Conservation (phyloP, 2,113 vertebrate species). For the Eonycteris spelaea region DNA sequence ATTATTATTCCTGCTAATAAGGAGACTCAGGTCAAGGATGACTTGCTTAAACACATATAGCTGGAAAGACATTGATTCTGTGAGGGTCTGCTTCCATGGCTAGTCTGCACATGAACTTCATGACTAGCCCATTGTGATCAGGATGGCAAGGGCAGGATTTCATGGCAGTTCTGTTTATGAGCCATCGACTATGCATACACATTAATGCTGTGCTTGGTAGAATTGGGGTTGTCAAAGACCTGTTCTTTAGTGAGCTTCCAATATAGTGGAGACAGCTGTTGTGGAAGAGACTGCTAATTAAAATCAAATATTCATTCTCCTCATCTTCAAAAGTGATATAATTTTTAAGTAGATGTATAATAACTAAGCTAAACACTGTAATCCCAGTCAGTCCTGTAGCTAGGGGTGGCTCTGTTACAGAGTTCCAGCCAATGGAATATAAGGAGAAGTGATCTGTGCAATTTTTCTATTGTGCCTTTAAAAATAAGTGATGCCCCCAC, state of each 20-base stretch:
- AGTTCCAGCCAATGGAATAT: not conserved
- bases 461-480: not conserved
- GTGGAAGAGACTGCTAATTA: not conserved
- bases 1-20: not conserved
- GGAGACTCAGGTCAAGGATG: not conserved
- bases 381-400: not conserved
- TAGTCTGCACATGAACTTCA: accelerated
- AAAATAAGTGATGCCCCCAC: not conserved
- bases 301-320: not conserved
- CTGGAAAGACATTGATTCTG: not conserved
- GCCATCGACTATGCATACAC: not conserved
- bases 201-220: not conserved
- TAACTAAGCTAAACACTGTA: not conserved
- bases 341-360: not conserved
- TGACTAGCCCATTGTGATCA: not conserved
- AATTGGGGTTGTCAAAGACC: not conserved
- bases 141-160: not conserved
- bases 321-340: not conserved
- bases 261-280: not conserved
- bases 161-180: not conserved
- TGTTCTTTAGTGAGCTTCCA: not conserved
- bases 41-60: not conserved
- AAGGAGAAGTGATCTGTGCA: not conserved
- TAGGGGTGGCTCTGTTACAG: not conserved
- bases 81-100: not conserved